Percentiles rank a stretch among this genome's conserved stretches.
Conservation (phyloP, 2,113 vertebrate species). For the Mobula hypostoma region DNA sequence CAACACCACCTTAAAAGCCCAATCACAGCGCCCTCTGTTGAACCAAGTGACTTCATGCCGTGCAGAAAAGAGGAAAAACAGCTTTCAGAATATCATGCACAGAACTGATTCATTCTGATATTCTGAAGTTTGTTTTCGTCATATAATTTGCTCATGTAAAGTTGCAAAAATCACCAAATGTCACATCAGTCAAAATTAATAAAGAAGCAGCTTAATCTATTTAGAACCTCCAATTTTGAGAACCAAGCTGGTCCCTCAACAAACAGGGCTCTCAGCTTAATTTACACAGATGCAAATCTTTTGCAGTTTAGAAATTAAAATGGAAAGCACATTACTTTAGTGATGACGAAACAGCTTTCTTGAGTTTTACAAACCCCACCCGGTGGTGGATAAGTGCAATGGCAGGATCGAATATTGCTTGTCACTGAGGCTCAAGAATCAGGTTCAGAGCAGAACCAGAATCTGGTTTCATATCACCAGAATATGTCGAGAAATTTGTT, state of each 20-base stretch:
- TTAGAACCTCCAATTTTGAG: not conserved
- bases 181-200: not conserved
- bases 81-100: not conserved
- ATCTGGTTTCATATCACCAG: no score
- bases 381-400: not conserved
- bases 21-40: constrained; percentile 23
- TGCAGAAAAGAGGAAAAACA: not conserved
- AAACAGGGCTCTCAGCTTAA: not conserved
- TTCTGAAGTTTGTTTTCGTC: not conserved
- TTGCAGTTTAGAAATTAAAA: not conserved
- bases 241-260: not conserved
- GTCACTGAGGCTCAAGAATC: not conserved
- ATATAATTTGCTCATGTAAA: not conserved
- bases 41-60: not conserved
- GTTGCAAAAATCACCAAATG: not conserved
- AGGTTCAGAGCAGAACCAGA: no score
- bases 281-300: not conserved
- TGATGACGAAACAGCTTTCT: not conserved
- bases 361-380: not conserved
- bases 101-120: not conserved
- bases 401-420: not conserved
- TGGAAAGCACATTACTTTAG: not conserved
- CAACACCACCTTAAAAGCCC: not conserved
- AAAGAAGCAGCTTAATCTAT: not conserved
- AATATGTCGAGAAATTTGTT: no score